These are phyloP conservation scores for Gasterosteus nipponicus DNA, from an alignment of 2,113 vertebrate genomes.

Conservation along the genomic window DNA sequence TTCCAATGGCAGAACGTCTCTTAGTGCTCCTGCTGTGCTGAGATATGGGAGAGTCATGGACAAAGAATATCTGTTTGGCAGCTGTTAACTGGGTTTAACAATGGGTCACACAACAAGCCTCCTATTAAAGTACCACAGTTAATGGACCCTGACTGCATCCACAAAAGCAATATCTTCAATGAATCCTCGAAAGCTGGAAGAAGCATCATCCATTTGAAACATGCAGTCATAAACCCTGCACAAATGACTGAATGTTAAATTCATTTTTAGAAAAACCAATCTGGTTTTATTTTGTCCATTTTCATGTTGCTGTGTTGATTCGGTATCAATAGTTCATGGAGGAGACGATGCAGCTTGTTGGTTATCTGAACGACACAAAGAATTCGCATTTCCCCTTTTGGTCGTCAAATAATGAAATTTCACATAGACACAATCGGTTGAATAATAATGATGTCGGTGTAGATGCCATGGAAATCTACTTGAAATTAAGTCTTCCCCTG, in stretches of 20 bases:
- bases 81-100: slow-evolving; percentile 75
- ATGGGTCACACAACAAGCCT: slow-evolving; percentile 66
- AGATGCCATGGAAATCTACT: slow-evolving; percentile 26
- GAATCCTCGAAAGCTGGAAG: slow-evolving; percentile 61
- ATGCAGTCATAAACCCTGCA: slow-evolving; percentile 25
- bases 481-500: slow-evolving; percentile 16
- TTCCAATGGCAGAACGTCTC: slow-evolving; percentile 55
- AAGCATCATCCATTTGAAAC: slow-evolving; percentile 51
- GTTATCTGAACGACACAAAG: slow-evolving; percentile 39
- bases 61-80: slow-evolving; percentile 61
- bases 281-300: slow-evolving; percentile 47
- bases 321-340: slow-evolving; percentile 16
- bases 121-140: slow-evolving; percentile 60
- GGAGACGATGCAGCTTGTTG: slow-evolving; percentile 10
- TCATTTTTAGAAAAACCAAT: slow-evolving; percentile 28
- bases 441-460: neutral
- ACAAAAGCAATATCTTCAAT: slow-evolving; percentile 54
- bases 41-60: slow-evolving; percentile 57
- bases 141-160: slow-evolving; percentile 67
- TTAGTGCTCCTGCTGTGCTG: slow-evolving; percentile 57
- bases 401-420: slow-evolving; percentile 47
- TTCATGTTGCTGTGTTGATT: slow-evolving; percentile 21
- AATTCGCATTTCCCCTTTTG: slow-evolving; percentile 19
- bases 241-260: slow-evolving; percentile 47
- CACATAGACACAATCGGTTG: slow-evolving; percentile 14